Conservation (phyloP, 1,140 invertebrate genomes). For the Paralvinella palmiformis region DNA sequence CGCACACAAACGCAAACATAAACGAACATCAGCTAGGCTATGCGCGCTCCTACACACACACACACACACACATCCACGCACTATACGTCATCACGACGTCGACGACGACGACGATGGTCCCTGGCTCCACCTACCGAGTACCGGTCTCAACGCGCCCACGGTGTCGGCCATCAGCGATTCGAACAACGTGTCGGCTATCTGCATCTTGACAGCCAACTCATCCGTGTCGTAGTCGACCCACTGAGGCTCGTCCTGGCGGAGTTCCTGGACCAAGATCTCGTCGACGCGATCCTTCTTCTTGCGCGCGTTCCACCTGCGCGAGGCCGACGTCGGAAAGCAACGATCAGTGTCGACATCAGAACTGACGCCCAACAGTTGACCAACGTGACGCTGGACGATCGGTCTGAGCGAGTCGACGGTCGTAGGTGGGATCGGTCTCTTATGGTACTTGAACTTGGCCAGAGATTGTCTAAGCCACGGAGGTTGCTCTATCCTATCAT, state of each 20-base stretch:
- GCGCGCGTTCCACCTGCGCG: slow-evolving; percentile 61
- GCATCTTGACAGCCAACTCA: slow-evolving; percentile 63
- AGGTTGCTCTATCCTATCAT: slow-evolving; percentile 31
- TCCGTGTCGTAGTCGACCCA: slow-evolving; percentile 69
- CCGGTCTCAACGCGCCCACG: no score
- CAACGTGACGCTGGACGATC: slow-evolving; percentile 34
- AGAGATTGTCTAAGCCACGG: slow-evolving; percentile 56
- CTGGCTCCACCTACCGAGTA: no score
- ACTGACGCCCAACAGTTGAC: slow-evolving; percentile 53
- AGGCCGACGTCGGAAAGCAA: slow-evolving; percentile 57
- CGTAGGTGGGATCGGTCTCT: slow-evolving; percentile 28
- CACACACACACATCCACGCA: no score
- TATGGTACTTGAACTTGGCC: slow-evolving; percentile 24
- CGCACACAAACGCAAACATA: no score
- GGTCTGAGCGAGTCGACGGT: slow-evolving; percentile 34
- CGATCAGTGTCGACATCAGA: slow-evolving; percentile 53
- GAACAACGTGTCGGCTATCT: slow-evolving; percentile 60
- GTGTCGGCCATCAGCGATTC: slow-evolving; percentile 61
- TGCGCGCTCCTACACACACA: no score
- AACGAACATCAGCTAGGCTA: no score
- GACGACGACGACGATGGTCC: no score
- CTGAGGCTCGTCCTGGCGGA: slow-evolving; percentile 63
- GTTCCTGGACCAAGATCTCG: slow-evolving; percentile 62
- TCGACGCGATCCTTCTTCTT: slow-evolving; percentile 69
- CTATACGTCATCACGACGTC: no score